These are phyloP conservation scores for fruit fly (Drosophila melanogaster) DNA, from an alignment of 1,140 invertebrate genomes.

Conservation along the genomic window DNA sequence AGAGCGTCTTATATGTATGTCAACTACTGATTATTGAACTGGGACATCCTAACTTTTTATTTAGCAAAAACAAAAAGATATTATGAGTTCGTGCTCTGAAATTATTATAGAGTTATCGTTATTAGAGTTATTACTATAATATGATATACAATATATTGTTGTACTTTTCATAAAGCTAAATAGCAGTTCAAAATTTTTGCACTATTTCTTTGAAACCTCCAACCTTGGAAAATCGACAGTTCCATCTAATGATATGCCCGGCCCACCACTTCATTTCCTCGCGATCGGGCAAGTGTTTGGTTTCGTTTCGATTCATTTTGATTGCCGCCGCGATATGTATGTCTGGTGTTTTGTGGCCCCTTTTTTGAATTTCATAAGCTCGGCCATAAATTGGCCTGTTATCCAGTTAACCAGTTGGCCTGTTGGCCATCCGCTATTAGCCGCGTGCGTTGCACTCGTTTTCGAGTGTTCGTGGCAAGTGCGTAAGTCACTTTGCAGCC, in stretches of 20 bases:
- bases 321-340: constrained; percentile 14
- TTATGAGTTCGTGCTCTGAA: too few relatives aligned
- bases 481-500: constrained; percentile 25
- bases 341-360: background rate
- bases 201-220: too few relatives aligned
- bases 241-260: constrained; percentile 17
- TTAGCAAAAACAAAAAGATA: too few relatives aligned
- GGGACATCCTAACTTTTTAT: too few relatives aligned
- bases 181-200: too few relatives aligned
- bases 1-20: background rate
- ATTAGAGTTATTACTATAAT: too few relatives aligned
- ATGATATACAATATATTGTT: too few relatives aligned
- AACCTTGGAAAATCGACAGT: background rate
- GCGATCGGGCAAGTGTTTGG: constrained; percentile 19
- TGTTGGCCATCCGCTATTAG: constrained; percentile 10
- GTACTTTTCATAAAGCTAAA: too few relatives aligned
- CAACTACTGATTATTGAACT: background rate
- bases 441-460: constrained; percentile 56
- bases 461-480: constrained; percentile 33
- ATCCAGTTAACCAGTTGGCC: constrained; percentile 14
- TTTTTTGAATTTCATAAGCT: constrained; percentile 34
- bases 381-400: constrained; percentile 29
- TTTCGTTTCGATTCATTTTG: constrained; percentile 31
- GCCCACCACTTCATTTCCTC: constrained; percentile 17
- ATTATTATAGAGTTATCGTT: too few relatives aligned